Evolutionary conservation across 2,888 invertebrate genomes (phyloP).

Genomic region (Lycocerus yunnanus): DNA sequence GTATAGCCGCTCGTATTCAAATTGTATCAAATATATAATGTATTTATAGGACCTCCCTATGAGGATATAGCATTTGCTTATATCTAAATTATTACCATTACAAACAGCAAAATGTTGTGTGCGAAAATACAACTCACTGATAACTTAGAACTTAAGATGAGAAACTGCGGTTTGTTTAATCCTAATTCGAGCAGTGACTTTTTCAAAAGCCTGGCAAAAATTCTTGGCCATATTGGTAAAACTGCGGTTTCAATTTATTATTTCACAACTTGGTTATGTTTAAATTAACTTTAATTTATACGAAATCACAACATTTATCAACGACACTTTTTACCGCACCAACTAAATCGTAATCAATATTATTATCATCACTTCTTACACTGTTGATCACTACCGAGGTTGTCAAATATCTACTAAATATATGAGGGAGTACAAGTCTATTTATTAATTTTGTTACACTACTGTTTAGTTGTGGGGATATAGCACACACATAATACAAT

Average conservation of each 20-base stretch:
- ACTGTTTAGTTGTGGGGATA: slow-evolving; percentile 27
- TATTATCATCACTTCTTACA: neutral
- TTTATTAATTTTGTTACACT: slow-evolving; percentile 40
- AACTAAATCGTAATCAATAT: neutral
- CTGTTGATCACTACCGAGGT: slow-evolving; percentile 35
- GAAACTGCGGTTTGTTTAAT: neutral
- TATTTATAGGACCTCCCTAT: neutral
- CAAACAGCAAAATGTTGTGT: too few relatives aligned
- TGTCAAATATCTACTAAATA: slow-evolving; percentile 32
- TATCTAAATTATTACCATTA: neutral
- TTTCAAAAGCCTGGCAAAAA: neutral
- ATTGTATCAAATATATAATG: neutral
- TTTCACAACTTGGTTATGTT: too few relatives aligned
- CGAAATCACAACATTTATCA: neutral
- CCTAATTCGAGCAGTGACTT: neutral
- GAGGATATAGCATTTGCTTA: neutral
- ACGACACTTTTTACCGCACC: neutral
- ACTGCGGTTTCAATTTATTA: neutral
- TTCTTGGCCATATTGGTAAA: neutral
- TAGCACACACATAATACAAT: slow-evolving; percentile 16
- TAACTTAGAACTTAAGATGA: neutral
- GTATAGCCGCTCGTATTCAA: neutral
- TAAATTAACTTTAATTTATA: neutral
- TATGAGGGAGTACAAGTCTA: slow-evolving; percentile 37
- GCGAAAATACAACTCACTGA: neutral